Conservation (phyloP, 2,113 vertebrate genomes). For the Irena cyanogastra region DNA sequence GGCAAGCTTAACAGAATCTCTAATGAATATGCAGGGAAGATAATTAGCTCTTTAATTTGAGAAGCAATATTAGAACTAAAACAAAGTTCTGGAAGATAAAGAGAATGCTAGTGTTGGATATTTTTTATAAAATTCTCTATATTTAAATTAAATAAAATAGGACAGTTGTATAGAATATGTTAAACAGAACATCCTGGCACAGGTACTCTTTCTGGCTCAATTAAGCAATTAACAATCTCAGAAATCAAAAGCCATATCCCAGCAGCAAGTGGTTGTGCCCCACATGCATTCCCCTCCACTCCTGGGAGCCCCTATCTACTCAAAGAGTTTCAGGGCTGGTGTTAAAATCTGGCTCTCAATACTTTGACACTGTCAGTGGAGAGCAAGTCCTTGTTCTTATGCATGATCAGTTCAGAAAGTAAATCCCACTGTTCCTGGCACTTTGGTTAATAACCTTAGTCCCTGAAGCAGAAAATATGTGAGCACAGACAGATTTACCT, state of each 20-base stretch:
- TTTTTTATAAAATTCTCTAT: background rate
- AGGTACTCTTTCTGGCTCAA: background rate
- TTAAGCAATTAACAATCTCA: background rate
- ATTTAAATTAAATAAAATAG: background rate
- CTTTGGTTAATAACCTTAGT: constrained; percentile 23
- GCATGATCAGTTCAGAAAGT: constrained; percentile 2
- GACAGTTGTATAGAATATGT: background rate
- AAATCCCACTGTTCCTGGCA: background rate
- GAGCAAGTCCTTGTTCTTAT: background rate
- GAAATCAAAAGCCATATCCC: background rate
- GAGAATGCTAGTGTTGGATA: background rate
- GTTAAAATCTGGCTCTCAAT: background rate
- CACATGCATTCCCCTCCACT: background rate
- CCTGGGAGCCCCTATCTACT: background rate
- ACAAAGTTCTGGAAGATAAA: background rate
- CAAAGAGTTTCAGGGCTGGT: background rate
- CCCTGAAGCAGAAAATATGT: constrained; percentile 4
- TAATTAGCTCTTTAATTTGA: constrained; percentile 24
- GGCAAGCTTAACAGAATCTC: background rate
- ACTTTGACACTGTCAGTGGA: background rate
- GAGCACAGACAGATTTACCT: constrained; percentile 8
- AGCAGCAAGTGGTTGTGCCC: background rate
- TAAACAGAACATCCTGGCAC: background rate
- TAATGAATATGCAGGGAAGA: background rate
- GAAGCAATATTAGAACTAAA: background rate